Evolutionary conservation across 23 tunicate species (phyloP).

Genomic region (Oikopleura vanhoeffeni): DNA sequence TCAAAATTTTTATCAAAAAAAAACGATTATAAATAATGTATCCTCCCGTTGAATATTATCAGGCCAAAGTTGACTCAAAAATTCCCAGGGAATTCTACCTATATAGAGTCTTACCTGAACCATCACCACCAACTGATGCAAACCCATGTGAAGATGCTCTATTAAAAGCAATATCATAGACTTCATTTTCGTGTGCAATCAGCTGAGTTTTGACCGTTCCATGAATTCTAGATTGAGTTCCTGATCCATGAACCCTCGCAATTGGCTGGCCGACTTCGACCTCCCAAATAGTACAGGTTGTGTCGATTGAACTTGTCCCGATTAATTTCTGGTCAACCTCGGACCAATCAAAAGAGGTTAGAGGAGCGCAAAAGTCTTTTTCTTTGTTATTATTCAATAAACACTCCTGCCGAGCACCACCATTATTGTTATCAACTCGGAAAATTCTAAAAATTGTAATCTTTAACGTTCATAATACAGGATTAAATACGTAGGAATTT

Average conservation of each 20-base stretch:
- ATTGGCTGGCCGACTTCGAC: constrained; percentile 74
- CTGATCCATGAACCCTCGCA: background rate
- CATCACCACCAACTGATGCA: constrained; percentile 96
- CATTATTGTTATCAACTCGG: background rate
- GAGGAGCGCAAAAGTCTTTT: constrained; percentile 87
- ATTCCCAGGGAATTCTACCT: too few relatives aligned
- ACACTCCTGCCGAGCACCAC: constrained; percentile 20
- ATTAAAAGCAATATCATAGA: constrained; percentile 87
- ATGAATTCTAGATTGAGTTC: constrained; percentile 40
- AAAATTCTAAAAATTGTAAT: too few relatives aligned
- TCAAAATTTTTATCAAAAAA: too few relatives aligned
- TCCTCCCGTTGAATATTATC: too few relatives aligned
- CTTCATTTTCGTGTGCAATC: constrained; percentile 94
- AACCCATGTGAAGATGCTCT: constrained; percentile 70
- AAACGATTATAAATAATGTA: too few relatives aligned
- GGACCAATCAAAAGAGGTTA: constrained; percentile 93
- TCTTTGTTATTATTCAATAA: constrained; percentile 81
- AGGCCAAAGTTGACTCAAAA: too few relatives aligned
- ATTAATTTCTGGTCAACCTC: constrained; percentile 70
- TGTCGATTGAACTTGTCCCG: constrained; percentile 84
- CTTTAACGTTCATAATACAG: too few relatives aligned
- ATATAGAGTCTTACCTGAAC: constrained; percentile 21
- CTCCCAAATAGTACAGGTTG: constrained; percentile 97
- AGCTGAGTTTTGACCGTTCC: constrained; percentile 94
- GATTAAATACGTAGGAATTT: too few relatives aligned